phyloP scores from a whole-genome alignment of 2,113 vertebrate species.

The Varanus komodoensis region DNA sequence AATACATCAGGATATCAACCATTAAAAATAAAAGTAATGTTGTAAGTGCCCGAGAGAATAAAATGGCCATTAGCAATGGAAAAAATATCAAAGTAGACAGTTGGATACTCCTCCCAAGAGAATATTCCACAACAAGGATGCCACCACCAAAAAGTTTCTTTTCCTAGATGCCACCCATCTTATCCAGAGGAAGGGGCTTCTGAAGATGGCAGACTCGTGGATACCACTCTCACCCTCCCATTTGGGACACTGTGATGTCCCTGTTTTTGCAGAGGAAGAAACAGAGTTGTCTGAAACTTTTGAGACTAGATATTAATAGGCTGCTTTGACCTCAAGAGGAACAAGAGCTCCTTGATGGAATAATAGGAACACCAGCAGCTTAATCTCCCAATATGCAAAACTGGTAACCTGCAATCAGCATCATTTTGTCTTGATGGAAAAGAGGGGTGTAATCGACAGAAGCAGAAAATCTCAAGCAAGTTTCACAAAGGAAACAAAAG shows the following conservation, averaged over 20 bases:
- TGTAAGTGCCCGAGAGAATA: background rate
- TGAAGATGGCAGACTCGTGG: too few relatives aligned
- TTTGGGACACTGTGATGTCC: background rate
- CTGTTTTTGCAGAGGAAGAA: slow-evolving; percentile 10
- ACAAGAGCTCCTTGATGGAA: slow-evolving; percentile 52
- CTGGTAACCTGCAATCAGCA: slow-evolving; percentile 58
- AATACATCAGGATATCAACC: background rate
- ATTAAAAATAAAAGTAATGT: background rate
- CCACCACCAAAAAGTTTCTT: background rate
- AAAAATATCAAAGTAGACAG: background rate
- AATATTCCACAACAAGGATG: background rate
- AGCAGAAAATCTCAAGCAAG: slow-evolving; percentile 26
- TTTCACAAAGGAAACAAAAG: background rate
- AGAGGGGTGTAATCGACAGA: background rate
- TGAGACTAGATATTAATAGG: slow-evolving; percentile 40
- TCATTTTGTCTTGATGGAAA: slow-evolving; percentile 28
- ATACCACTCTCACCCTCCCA: too few relatives aligned
- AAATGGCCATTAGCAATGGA: background rate
- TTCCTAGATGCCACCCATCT: background rate
- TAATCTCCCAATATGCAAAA: slow-evolving; percentile 67
- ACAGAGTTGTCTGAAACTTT: slow-evolving; percentile 6
- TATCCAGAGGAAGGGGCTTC: too few relatives aligned
- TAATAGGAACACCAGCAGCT: slow-evolving; percentile 34
- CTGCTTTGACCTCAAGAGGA: slow-evolving; percentile 17
- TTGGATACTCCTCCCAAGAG: too few relatives aligned